Base-by-base conservation (phyloP, 2,113 vertebrate species). In the Anhinga anhinga region DNA sequence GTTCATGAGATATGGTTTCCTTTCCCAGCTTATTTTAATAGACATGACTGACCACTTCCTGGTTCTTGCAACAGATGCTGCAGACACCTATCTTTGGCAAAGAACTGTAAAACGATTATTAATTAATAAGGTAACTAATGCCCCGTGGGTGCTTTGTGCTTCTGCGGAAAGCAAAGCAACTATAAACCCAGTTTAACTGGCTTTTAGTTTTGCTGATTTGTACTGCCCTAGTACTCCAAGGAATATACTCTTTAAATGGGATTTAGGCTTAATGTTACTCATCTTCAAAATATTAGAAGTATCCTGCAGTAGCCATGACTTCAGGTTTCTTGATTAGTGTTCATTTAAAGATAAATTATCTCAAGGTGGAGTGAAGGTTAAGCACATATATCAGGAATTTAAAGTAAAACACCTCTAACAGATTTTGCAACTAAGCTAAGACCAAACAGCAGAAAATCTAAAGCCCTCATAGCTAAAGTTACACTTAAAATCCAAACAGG, bases 161-260 rank as follows among this genome's bases (percentile, higher is more conserved):
- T 89, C 82, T 61, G 58, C 94, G 50, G 81, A 91, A 95, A 85
- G 86, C 94, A 89, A 79, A 91, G 81, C 45, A 95, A 53, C 86
- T 70, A 27, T 80, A 91, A 72, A 85, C 74, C 53, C 55, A 69
- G 65, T 74, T 80, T 80, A 56, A 79, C 73, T 62, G 38, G 44
- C 76, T 86, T 7, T 93, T 81, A 83, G 74, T 77, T 88, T 84
- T 86, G 80, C 27, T 82, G 56, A 84, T 93, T 93, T 90, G 86
- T 94, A 62, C 69, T 77, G 72, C 70, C 72, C 53, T 34, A 45
- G 40, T 79, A 50, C 72, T 56, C 76, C 62, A 61, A 45, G 55
- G 58, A 93, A 74, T 89, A 45, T 17, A 34, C 44, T 45, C 52
- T 91, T 91, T 79, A 91, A 58, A 79, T 76, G 53, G 78, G 40